Base-by-base conservation (phyloP, 2,113 vertebrate genomes). In the Lathamus discolor region DNA sequence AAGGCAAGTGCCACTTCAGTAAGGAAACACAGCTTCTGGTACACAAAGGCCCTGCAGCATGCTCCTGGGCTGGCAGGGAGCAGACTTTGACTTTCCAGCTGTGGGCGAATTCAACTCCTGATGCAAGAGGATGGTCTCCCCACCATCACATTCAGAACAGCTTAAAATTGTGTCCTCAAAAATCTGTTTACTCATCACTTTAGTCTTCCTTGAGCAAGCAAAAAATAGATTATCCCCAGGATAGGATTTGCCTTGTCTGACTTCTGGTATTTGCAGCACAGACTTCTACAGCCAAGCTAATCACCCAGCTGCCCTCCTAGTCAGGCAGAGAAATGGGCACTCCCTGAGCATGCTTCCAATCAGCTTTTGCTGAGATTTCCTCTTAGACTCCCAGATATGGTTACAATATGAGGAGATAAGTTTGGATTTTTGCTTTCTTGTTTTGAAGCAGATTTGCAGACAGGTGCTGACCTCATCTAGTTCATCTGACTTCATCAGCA, bases 181-280 rank as follows among this genome's bases (percentile, higher is more conserved):
- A 89, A 96, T 93, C 83, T 87, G 81, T 96, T 92, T 85, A 6
- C 91, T 97, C 92, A 95, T 94, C 92, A 86, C 23, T 96, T 97
- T 75, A 64, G 81, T 31, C 69, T 29, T 97, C 86, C 91, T 82
- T 48, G 77, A 93, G 96, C 74, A n/a, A 91, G 81, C 87, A n/a
- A 92, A 31, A 94, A 97, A 95, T 76, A 95, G 94, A 84, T 91
- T 13, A 51, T 95, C 67, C 95, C 39, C 4, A 3, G 93, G 96
- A 59, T 4, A 87, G 86, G 88, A 91, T 73, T 87, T 95, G 94
- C 93, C 96, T 96, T 62, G 44, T 87, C 16, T 93, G 94, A 91
- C 91, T 95, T 13, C 6, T 64, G 88, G 73, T 33, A 83, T 84
- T 93, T n/a, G 91, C 77, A 62, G 66, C 3, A 5, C 46, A n/a